Evolutionary conservation across 2,797 vertebrate species (phyloP), one percentile per base, ranked within the genome.

Genomic region (Scleropages formosus): DNA sequence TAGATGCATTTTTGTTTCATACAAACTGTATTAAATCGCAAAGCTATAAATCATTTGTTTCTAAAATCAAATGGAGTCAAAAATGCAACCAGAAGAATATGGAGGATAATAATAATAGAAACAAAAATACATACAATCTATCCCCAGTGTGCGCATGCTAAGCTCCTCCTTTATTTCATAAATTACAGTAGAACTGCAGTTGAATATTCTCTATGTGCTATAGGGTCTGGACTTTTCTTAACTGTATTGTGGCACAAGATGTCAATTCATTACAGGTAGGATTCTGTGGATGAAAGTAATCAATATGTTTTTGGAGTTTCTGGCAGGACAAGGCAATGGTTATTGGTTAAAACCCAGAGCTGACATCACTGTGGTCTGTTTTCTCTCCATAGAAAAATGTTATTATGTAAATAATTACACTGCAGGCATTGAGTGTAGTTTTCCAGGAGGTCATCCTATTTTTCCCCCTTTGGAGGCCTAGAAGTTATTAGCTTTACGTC

Each of bases 391-490:
- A 61, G 15, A 61, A 18, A 20, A 18, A 61, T 8, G 20, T 27
- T 1, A 64, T 22, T 8, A 4, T 31, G 12, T 44, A 39, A 60
- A 72, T 60, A 60, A 72, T 61, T 59, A 60, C 22, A 61, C 10
- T 18, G 15, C 18, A 47, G 18, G n/a, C 20, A 15, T 53, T 72
- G n/a, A 46, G 58, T 18, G 10, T 31, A 44, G 56, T 31, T 59
- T 72, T 16, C 18, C 31, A 31, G 46, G n/a, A 39, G 2, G 22
- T 20, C 39, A 46, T 60, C 71, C 3, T 70, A 72, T 59, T 20
- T 71, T n/a, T 60, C 53, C 70, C 24, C 16, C 15, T n/a, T 16
- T 31, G 27, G 16, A 72, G n/a, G 56, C 9, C 56, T 72, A 72
- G 31, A 72, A 72, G 47, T 31, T 9, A 60, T 7, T 70, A 59